Percentiles rank a stretch among this genome's conserved stretches.
phyloP scores from a whole-genome alignment of 2,113 vertebrate species.

The Hemiscyllium ocellatum region DNA sequence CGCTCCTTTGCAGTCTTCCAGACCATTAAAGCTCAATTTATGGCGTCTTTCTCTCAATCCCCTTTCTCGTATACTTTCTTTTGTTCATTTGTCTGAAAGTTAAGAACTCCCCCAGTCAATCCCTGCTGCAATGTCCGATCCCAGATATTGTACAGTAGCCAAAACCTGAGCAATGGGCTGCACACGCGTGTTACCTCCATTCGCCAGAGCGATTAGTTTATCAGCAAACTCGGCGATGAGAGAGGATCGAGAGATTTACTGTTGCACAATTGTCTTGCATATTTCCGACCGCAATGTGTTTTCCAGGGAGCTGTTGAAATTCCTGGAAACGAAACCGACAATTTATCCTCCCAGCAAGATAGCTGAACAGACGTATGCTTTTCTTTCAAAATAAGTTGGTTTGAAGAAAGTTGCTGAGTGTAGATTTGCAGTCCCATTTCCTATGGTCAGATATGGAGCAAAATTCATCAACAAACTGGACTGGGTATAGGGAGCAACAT shows the following conservation, averaged over 20 bases:
- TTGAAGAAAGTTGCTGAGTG: background rate
- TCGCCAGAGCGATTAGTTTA: background rate
- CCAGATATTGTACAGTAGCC: background rate
- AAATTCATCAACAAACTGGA: background rate
- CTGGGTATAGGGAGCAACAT: background rate
- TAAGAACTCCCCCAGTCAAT: background rate
- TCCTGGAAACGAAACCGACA: background rate
- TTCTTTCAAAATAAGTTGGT: background rate
- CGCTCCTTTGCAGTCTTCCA: background rate
- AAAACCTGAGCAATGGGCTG: background rate
- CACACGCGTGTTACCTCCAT: background rate
- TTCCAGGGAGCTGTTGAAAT: background rate
- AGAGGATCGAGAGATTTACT: background rate
- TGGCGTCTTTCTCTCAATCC: background rate
- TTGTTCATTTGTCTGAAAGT: background rate
- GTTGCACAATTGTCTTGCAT: background rate
- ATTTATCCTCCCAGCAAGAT: background rate
- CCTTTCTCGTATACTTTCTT: background rate
- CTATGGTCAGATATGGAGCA: background rate
- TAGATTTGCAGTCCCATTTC: background rate
- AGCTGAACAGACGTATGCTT: background rate
- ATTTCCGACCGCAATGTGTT: background rate
- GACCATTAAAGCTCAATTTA: background rate
- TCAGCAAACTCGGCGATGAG: background rate
- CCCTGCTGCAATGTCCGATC: background rate